phyloP scores from a whole-genome alignment of 2,888 invertebrate genomes.

The Lagria hirta region DNA sequence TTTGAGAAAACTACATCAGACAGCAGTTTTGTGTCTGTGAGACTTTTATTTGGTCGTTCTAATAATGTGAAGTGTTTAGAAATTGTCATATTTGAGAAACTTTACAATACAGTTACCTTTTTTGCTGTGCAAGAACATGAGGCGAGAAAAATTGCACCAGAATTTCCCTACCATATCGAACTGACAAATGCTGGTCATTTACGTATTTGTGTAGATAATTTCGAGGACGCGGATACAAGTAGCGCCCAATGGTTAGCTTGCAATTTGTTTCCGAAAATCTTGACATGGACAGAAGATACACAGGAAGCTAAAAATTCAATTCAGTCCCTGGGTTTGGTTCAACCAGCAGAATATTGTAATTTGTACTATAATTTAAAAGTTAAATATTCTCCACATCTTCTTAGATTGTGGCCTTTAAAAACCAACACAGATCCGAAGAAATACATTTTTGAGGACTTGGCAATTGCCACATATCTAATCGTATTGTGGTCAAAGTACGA shows the following conservation, averaged over 20 bases:
- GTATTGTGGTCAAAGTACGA: slow-evolving; percentile 66
- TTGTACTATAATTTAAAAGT: slow-evolving; percentile 74
- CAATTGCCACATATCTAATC: slow-evolving; percentile 86
- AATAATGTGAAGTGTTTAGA: slow-evolving; percentile 43
- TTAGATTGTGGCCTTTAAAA: slow-evolving; percentile 86
- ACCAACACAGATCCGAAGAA: slow-evolving; percentile 93
- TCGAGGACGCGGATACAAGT: slow-evolving; percentile 52
- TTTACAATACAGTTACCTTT: slow-evolving; percentile 52
- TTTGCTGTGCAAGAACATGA: slow-evolving; percentile 54
- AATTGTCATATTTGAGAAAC: slow-evolving; percentile 52
- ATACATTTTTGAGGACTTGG: slow-evolving; percentile 95
- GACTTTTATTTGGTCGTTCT: slow-evolving; percentile 53
- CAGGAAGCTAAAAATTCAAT: slow-evolving; percentile 40
- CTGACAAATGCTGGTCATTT: slow-evolving; percentile 44
- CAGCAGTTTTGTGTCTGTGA: slow-evolving; percentile 50
- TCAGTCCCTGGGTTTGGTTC: slow-evolving; percentile 66
- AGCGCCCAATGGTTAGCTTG: slow-evolving; percentile 59
- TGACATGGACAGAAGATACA: slow-evolving; percentile 63
- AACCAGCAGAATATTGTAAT: slow-evolving; percentile 67
- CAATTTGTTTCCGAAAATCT: slow-evolving; percentile 61
- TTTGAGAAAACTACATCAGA: slow-evolving; percentile 28
- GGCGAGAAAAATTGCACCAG: slow-evolving; percentile 51
- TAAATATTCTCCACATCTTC: slow-evolving; percentile 74
- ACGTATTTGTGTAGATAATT: slow-evolving; percentile 48
- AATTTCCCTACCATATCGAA: slow-evolving; percentile 56